Evolutionary conservation across 92 coral and sea anemone genomes (phyloP), one percentile per base, ranked within the genome.

Genomic region (Metridium senile): DNA sequence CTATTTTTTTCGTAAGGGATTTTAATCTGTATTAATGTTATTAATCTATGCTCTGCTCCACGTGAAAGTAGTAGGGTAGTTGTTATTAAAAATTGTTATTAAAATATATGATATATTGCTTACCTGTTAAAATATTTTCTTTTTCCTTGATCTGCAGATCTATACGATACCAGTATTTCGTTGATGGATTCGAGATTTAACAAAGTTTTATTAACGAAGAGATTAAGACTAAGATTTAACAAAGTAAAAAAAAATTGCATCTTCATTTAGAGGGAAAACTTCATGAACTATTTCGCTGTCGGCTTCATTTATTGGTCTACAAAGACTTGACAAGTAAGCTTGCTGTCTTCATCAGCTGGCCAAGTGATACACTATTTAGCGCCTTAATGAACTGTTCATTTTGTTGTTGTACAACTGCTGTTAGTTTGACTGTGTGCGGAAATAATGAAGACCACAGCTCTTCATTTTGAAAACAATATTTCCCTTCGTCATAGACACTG

Each of bases 381-480:
- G 61, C 61, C 17, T 54, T 54, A 2, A 54, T n/a, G 26, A 54
- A 54, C 8, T 8, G n/a, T 17, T 4, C 22, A 54, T 54, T n/a
- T 54, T n/a, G 8, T 54, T 54, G 61, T 2, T 19, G 61, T 17
- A 54, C 9, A 17, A 54, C 61, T 19, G 52, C 17, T 8, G 8
- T 17, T 17, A 45, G 52, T 19, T 54, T 22, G 61, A 54, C 61
- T 54, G 61, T 54, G 26, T 54, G 61, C 3, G 61, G 61, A 54
- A 54, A 54, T 22, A 54, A 9, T 19, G 26, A 2, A 2, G 9
- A 9, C 61, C 61, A 54, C 9, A 54, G 61, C 17, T 54, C 22
- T 19, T 54, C 49, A 71, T 85, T 88, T 28, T 83, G 39, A 70
- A 83, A 88, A 18, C 85, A 63, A 78, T 83, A 74, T 19, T 79